These are phyloP conservation scores for Ceratina japonica DNA, from an alignment of 1,140 invertebrate genomes.

Conservation along the genomic window DNA sequence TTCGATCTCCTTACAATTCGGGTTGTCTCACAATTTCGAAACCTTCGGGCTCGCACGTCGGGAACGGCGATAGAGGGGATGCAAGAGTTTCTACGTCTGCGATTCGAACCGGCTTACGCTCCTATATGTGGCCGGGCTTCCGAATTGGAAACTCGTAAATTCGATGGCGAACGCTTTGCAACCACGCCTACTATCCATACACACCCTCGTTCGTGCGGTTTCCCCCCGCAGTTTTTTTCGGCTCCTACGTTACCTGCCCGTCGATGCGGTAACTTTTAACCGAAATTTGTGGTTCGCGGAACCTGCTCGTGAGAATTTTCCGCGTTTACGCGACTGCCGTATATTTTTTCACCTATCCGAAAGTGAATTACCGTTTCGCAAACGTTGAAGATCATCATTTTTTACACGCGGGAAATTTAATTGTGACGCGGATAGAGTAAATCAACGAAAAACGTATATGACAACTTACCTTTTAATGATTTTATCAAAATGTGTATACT, in stretches of 20 bases:
- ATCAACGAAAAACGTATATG: too few species aligned
- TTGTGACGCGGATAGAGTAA: too few species aligned
- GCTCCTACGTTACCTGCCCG: background rate
- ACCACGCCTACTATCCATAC: background rate
- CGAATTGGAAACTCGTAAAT: slow-evolving; percentile 32
- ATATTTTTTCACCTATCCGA: background rate
- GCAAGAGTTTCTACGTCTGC: background rate
- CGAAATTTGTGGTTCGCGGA: background rate
- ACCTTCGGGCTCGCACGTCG: background rate
- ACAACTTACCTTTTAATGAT: too few species aligned
- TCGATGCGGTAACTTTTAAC: slow-evolving; percentile 25
- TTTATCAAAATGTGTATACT: too few species aligned
- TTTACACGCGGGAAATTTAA: too few species aligned
- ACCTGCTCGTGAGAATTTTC: background rate
- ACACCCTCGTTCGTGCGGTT: slow-evolving; percentile 21
- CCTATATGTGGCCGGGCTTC: background rate
- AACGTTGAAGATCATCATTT: too few species aligned
- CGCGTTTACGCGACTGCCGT: background rate
- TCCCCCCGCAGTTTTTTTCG: slow-evolving; percentile 3
- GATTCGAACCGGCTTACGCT: background rate
- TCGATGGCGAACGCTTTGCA: slow-evolving; percentile 4
- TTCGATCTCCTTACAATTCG: too few species aligned
- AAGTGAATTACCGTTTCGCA: too few species aligned
- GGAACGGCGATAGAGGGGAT: background rate
- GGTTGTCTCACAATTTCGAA: too few species aligned